Evolutionary conservation across 2,797 vertebrate species (phyloP), one percentile per base, ranked within the genome.

Genomic region (Poeciliopsis presidionis): DNA sequence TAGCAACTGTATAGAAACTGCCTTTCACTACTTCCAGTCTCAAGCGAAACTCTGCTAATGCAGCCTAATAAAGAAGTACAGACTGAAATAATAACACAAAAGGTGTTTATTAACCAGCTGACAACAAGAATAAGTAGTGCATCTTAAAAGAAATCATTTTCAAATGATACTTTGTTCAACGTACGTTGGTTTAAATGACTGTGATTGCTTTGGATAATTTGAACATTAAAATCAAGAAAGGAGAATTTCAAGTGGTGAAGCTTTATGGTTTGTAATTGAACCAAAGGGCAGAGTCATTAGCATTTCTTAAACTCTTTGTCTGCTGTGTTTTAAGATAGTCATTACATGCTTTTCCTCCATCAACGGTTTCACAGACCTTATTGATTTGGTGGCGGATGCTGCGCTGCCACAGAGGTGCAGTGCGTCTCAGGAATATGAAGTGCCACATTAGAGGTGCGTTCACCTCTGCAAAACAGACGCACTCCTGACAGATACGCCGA

Each of bases 381-480:
- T 75, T 84, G 92, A 94, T 89, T 2, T 76, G 82, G 77, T 63
- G 14, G 73, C 65, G 85, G 84, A 90, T 71, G 74, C 73, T 74
- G 74, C 18, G n/a, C 59, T 74, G 80, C 76, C 79, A 77, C 72
- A 7, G 74, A 75, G 76, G 73, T 63, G 82, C 73, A 12, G 73
- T 9, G 7, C 67, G 86, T 49, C 43, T 28, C 72, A 76, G 53
- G 82, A 89, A 88, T 87, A 88, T 78, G 79, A 87, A 85, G 83
- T 67, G 83, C 41, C 81, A 51, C 83, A 88, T 93, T 84, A 89
- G 78, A 73, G 81, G 87, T 84, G 86, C 78, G 80, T 76, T 89
- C 89, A 89, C 85, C 85, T 88, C 81, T 75, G 72, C 57, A 77
- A 79, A 90, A 75, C 81, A 82, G 79, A 78, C 75, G 71, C 12